Base-by-base conservation (phyloP, 35 echinoderm and acorn worm genomes). In the Chiridota heheva region DNA sequence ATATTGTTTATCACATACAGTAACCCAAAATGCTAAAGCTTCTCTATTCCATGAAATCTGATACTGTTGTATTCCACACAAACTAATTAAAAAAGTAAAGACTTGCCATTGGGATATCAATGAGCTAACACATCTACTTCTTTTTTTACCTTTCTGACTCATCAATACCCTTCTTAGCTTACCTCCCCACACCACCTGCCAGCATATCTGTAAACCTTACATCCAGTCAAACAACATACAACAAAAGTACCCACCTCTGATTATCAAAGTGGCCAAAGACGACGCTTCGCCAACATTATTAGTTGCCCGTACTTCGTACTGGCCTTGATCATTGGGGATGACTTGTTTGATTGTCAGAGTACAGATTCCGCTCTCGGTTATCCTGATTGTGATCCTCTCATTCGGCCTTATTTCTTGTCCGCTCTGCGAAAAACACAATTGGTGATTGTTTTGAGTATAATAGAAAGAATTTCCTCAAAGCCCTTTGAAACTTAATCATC, bases 251-350 rank as follows among this genome's bases (percentile, higher is more conserved):
- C 82, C 59, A 93, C 90, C 63, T 87, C 68, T 93, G 58, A 93
- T 80, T 64, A 70, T 80, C 7, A 98, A 67, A 35, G 67, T 59
- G 44, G 89, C 95, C 58, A 88, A 65, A 41, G 77, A 98, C 2
- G 89, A 88, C 69, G 95, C 84, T 62, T 98, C 95, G 63, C 95
- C 95, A 61, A 89, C 95, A 78, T 80, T 80, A 87, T 98, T 91
- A 48, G 85, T 40, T 58, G 95, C 95, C 80, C 86, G 80, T 7
- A 98, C 89, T 67, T 91, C 60, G 63, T 91, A 91, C 48, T 91
- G 69, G 7, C 84, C 95, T 65, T 69, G 85, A 78, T 98, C 95
- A 60, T 87, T 46, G 1, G 85, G 86, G 41, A 81, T 75, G 27
- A 98, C 80, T 26, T 66, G 80, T 34, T 72, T 65, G 67, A 98